phyloP scores from a whole-genome alignment of 2,888 invertebrate genomes.

The Drymonia ruficornis region DNA sequence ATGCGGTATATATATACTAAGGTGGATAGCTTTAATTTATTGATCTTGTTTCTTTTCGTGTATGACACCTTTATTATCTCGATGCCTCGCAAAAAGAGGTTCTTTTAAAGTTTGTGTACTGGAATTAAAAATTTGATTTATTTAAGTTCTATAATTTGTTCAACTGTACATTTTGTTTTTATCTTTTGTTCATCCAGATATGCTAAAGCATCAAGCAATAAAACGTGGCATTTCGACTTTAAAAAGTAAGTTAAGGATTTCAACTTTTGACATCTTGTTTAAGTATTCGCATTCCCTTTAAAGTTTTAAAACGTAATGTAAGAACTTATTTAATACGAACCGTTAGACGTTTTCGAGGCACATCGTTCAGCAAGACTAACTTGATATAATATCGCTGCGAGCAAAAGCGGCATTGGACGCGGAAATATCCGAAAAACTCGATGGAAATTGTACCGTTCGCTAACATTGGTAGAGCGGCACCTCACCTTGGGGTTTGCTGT shows the following conservation, averaged over 20 bases:
- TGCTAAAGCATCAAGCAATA: constrained; percentile 5
- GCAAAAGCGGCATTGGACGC: constrained; percentile 50
- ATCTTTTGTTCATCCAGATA: not conserved
- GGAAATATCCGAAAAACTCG: constrained; percentile 41
- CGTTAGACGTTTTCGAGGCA: constrained; percentile 8
- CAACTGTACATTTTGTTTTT: too few relatives aligned
- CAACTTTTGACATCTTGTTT: constrained; percentile 46
- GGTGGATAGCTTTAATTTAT: too few relatives aligned
- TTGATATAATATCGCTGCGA: constrained; percentile 7
- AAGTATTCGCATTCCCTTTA: constrained; percentile 41
- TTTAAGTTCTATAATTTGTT: too few relatives aligned
- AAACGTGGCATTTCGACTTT: constrained; percentile 7
- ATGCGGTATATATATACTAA: too few relatives aligned
- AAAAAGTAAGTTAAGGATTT: constrained; percentile 56
- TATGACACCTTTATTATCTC: too few relatives aligned
- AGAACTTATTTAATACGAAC: constrained; percentile 9
- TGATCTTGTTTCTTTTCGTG: too few relatives aligned
- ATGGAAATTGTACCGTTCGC: constrained; percentile 52
- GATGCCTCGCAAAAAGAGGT: too few relatives aligned
- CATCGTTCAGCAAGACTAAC: constrained; percentile 12
- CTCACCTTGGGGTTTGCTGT: constrained; percentile 77
- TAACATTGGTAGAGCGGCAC: constrained; percentile 57
- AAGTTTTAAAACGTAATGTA: constrained; percentile 30
- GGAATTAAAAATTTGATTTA: too few relatives aligned
- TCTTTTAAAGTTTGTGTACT: too few relatives aligned